Percentiles rank a stretch among this genome's conserved stretches.
Conservation (phyloP, 2,113 vertebrate genomes). For the Rhizomys pruinosus region DNA sequence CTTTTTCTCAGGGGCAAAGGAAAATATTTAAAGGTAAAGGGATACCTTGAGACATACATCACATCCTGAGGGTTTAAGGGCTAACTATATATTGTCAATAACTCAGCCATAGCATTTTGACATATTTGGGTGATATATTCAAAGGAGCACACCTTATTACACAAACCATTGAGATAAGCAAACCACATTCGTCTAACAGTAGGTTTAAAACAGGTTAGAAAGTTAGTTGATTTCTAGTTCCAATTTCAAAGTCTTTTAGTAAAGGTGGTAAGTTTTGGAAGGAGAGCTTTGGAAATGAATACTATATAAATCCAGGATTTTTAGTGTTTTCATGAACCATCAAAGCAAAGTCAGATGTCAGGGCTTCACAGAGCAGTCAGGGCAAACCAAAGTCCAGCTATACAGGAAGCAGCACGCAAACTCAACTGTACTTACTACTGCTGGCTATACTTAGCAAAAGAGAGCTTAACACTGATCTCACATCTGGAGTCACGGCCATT, state of each 20-base stretch:
- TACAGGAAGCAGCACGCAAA: slow-evolving; percentile 71
- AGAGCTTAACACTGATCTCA: slow-evolving; percentile 85
- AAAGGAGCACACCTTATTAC: neutral
- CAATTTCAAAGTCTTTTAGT: slow-evolving; percentile 61
- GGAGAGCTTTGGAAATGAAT: neutral
- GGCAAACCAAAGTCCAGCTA: slow-evolving; percentile 60
- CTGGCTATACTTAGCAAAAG: slow-evolving; percentile 86
- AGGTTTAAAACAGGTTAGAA: slow-evolving; percentile 60
- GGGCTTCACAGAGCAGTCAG: slow-evolving; percentile 60
- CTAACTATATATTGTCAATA: slow-evolving; percentile 4
- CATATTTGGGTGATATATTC: neutral
- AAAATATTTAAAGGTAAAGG: slow-evolving; percentile 4
- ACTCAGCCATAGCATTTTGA: neutral
- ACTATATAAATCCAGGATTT: neutral
- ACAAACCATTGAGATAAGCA: slow-evolving; percentile 26
- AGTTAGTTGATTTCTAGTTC: slow-evolving; percentile 63
- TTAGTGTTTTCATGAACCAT: slow-evolving; percentile 49
- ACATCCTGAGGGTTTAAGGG: neutral
- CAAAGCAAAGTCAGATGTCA: neutral
- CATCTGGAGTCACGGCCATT: slow-evolving; percentile 84
- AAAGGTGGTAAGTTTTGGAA: neutral
- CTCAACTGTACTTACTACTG: slow-evolving; percentile 88
- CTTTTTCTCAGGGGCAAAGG: slow-evolving; percentile 36
- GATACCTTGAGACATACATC: neutral
- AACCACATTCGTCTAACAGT: neutral